phyloP scores from a whole-genome alignment of 2,888 invertebrate genomes.

The Leptinotarsa haldemani region DNA sequence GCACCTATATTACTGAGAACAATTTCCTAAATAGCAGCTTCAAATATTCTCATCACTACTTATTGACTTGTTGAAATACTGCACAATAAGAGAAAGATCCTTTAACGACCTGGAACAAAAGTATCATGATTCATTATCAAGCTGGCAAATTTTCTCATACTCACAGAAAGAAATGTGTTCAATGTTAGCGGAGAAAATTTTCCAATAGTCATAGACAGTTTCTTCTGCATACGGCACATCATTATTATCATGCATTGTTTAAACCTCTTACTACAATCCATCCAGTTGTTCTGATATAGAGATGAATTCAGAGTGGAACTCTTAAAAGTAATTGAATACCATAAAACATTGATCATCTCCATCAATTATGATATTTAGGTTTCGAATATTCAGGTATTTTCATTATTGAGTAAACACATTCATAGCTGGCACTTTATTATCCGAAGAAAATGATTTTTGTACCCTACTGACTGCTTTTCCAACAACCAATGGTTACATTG shows the following conservation, averaged over 20 bases:
- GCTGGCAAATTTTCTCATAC: neutral
- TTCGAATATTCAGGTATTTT: neutral
- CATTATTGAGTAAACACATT: neutral
- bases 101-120: conserved; percentile 6
- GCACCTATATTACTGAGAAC: neutral
- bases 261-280: conserved; percentile 16
- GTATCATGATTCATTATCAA: neutral
- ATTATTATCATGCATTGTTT: conserved; percentile 24
- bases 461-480: too few species aligned
- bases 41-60: neutral
- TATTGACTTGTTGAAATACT: conserved; percentile 15
- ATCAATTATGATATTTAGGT: neutral
- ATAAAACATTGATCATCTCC: neutral
- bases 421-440: too few species aligned
- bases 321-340: neutral
- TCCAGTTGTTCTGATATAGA: conserved; percentile 22
- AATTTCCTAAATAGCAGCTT: too few species aligned
- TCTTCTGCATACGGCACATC: conserved; percentile 23
- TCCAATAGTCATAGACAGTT: conserved; percentile 19
- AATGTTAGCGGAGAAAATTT: conserved; percentile 25
- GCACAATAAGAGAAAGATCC: conserved; percentile 22
- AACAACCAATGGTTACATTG: too few species aligned
- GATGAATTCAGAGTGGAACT: conserved; percentile 4
- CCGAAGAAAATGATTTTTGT: too few species aligned
- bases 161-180: conserved; percentile 21